Evolutionary conservation across 1,140 invertebrate genomes (phyloP), one percentile per base, ranked within the genome.

Genomic region (Calephelis virginiensis): DNA sequence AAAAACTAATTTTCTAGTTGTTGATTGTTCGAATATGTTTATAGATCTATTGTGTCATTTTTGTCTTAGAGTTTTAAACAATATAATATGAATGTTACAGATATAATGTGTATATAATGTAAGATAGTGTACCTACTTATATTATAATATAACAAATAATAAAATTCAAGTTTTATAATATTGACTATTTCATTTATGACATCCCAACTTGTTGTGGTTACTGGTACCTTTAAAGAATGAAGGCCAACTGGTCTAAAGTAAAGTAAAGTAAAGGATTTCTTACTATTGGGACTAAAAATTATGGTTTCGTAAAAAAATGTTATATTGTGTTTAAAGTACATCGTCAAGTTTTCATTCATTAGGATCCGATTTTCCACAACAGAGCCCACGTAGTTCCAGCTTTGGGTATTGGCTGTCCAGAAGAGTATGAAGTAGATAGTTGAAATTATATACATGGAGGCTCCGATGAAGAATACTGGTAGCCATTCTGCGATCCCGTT

Each of bases 401-500:
- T 83, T 80, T 95, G 95, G 28, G 94, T 93, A 56, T 93, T 91
- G 0, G 92, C 93, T 0, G 94, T 94, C 12, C 94, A 94, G 50
- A 95, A 94, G 2, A 94, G 43, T 81, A 94, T 94, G 81, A 95
- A 95, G 40, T 95, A 90, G 11, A 95, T 10, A 1, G 95, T 94
- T 6, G 95, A 94, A 0, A 94, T 91, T 11, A 93, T 89, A 74
- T 96, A 96, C 1, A 96, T 92, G 6, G 83, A 92, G 1, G 95
- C 93, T 2, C 95, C 95, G 28, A 96, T 95, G 74, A 94, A 93
- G 80, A 97, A 97, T 48, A 97, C 94, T 28, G 93, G 92, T 46
- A 94, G 93, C 96, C 96, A 97, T 75, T 96, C 93, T 66, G 94
- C 93, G 28, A 95, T 91, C 1, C 94, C 95, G 80, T 95, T 95